These are phyloP conservation scores for Pyrocoelia pectoralis DNA, from an alignment of 2,888 invertebrate genomes.

Conservation along the genomic window DNA sequence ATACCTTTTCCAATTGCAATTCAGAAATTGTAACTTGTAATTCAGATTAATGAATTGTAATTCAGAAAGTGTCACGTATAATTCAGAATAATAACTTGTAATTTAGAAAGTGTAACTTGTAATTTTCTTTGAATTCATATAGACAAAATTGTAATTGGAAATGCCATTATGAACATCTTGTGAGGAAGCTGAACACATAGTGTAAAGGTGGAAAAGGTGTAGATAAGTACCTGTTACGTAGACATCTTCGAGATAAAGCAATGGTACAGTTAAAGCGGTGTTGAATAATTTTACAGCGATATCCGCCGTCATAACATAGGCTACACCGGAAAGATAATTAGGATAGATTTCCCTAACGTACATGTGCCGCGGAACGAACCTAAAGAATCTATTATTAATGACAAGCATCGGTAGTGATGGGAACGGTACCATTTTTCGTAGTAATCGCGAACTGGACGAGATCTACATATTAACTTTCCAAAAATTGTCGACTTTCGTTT, in stretches of 20 bases:
- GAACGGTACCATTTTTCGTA: conserved; percentile 79
- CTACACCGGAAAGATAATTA: conserved; percentile 81
- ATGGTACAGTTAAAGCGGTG: conserved; percentile 71
- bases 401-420: too few relatives aligned
- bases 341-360: conserved; percentile 77
- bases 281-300: conserved; percentile 71
- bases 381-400: conserved; percentile 45
- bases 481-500: conserved; percentile 65
- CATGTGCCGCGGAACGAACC: conserved; percentile 84
- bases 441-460: conserved; percentile 75
- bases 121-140: too few relatives aligned
- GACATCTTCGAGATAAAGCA: conserved; percentile 80
- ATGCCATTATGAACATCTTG: too few relatives aligned
- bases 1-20: too few relatives aligned
- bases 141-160: too few relatives aligned
- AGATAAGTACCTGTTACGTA: conserved; percentile 71
- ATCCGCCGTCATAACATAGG: conserved; percentile 76
- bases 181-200: too few relatives aligned
- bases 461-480: conserved; percentile 82
- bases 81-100: too few relatives aligned
- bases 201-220: too few relatives aligned
- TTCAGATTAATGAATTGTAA: too few relatives aligned
- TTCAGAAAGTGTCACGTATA: too few relatives aligned
- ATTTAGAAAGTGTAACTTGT: too few relatives aligned
- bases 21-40: too few relatives aligned